Conservation (phyloP, 2,797 vertebrate genomes). For the Chloroceryle amazona region DNA sequence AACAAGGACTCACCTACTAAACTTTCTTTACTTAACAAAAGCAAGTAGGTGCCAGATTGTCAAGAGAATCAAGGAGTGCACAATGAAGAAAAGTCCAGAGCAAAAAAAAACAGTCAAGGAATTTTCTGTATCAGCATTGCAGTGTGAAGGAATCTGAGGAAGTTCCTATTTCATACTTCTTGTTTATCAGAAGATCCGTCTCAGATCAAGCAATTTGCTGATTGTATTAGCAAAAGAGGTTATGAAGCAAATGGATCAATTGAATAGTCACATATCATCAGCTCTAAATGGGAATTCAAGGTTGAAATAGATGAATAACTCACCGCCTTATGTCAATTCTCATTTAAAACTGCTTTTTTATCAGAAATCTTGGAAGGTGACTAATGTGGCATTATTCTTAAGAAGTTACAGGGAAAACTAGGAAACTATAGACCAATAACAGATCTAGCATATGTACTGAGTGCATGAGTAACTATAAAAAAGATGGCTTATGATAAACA, state of each 20-base stretch:
- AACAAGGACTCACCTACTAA: neutral
- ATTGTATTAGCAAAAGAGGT: neutral
- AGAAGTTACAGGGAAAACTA: neutral
- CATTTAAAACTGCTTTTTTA: neutral
- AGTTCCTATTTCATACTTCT: neutral
- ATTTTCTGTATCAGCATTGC: neutral
- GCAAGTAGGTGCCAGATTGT: neutral
- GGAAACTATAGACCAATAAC: neutral
- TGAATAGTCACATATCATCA: neutral
- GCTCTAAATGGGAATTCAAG: neutral
- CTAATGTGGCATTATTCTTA: neutral
- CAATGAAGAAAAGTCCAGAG: neutral
- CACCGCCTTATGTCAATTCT: neutral
- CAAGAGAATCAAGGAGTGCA: neutral
- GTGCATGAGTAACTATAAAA: neutral
- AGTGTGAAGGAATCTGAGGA: neutral
- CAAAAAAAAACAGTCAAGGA: neutral
- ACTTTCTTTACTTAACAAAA: neutral
- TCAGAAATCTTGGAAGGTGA: neutral
- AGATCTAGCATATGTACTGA: neutral
- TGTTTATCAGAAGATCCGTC: neutral
- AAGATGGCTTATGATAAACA: neutral
- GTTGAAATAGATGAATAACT: neutral
- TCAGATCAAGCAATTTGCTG: neutral
- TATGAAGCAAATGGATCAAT: neutral